phyloP scores from a whole-genome alignment of 1,140 invertebrate species.

The Piezodorus guildinii region DNA sequence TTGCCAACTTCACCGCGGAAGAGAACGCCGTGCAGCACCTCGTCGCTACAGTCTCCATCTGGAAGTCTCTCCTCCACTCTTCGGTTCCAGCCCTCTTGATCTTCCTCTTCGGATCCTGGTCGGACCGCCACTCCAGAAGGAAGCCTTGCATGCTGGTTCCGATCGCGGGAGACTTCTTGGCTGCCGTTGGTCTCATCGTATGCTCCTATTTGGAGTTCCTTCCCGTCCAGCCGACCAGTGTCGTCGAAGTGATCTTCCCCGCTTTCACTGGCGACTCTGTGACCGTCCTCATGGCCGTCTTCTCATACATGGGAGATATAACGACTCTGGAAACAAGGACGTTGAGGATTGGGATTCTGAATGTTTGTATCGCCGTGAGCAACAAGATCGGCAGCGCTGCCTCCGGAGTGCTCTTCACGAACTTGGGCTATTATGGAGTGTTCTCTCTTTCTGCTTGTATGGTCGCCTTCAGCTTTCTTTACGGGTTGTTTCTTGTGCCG shows the following conservation, averaged over 20 bases:
- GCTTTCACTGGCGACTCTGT: conserved; percentile 73
- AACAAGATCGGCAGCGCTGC: conserved; percentile 45
- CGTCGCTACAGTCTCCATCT: conserved; percentile 63
- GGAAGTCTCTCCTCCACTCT: conserved; percentile 68
- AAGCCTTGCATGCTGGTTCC: conserved; percentile 77
- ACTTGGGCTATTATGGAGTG: conserved; percentile 68
- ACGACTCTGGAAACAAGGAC: conserved; percentile 69
- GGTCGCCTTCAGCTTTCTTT: neutral
- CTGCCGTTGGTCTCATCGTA: conserved; percentile 59
- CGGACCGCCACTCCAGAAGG: conserved; percentile 45
- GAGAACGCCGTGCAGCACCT: conserved; percentile 58
- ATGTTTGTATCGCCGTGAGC: conserved; percentile 65
- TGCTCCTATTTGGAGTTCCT: conserved; percentile 59
- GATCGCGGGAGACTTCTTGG: conserved; percentile 66
- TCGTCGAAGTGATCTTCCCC: conserved; percentile 64
- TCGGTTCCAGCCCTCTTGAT: conserved; percentile 60
- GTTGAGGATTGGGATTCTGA: conserved; percentile 69
- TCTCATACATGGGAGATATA: conserved; percentile 78
- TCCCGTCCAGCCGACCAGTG: conserved; percentile 61
- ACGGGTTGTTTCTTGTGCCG: no score
- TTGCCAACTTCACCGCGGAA: conserved; percentile 54
- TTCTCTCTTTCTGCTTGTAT: conserved; percentile 58
- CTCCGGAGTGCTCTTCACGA: conserved; percentile 37
- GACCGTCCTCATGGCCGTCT: conserved; percentile 81
- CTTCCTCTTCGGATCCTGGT: conserved; percentile 52